These are phyloP conservation scores for Hyaena hyaena DNA, from an alignment of 2,113 vertebrate species.

Conservation along the genomic window DNA sequence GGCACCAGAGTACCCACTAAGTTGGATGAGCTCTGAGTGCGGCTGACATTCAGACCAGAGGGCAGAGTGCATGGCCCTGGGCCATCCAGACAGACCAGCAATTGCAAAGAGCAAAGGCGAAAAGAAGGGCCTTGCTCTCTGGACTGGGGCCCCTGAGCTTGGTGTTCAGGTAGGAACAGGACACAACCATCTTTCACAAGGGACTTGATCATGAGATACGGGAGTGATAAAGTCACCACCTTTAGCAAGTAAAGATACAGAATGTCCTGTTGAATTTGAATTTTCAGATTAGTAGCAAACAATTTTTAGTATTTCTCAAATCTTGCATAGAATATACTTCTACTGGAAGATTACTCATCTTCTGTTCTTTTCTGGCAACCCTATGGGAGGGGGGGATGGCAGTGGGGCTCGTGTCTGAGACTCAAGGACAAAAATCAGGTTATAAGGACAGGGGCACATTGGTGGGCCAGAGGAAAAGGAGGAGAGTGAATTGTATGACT, in stretches of 20 bases:
- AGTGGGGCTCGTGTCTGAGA: neutral
- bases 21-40: neutral
- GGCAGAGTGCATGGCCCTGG: neutral
- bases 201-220: neutral
- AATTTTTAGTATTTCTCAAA: neutral
- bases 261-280: neutral
- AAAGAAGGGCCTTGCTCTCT: neutral
- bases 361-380: neutral
- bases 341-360: neutral
- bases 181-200: neutral
- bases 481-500: fast-evolving
- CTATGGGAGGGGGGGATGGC: neutral
- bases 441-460: neutral
- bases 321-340: neutral
- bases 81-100: neutral
- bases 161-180: neutral
- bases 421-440: neutral
- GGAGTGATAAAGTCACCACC: neutral
- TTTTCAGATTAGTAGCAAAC: neutral
- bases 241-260: neutral
- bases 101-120: neutral
- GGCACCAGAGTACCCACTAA: neutral
- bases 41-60: neutral
- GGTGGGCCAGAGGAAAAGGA: neutral
- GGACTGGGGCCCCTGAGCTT: neutral